Conservation (phyloP, 2,888 invertebrate species). For the Aethes cnicana region DNA sequence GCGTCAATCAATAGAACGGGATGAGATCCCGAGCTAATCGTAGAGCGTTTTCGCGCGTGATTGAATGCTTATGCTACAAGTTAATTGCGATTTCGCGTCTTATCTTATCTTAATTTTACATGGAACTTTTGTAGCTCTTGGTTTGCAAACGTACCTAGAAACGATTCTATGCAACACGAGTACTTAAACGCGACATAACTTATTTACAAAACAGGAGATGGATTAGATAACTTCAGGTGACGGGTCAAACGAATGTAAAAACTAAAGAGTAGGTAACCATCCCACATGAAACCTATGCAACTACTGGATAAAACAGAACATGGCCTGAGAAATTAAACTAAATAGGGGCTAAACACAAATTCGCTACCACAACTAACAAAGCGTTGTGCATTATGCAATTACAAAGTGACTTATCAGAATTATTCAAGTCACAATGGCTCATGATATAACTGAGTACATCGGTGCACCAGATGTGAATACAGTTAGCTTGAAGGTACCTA, state of each 20-base stretch:
- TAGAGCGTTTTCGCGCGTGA: slow-evolving; percentile 35
- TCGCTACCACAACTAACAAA: slow-evolving; percentile 18
- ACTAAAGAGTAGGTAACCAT: no score
- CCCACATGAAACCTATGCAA: no score
- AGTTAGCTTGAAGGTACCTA: slow-evolving; percentile 43
- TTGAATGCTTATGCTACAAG: slow-evolving; percentile 14
- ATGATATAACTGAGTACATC: slow-evolving; percentile 51
- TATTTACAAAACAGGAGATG: no score
- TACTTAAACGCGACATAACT: no score
- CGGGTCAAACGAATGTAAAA: no score
- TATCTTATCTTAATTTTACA: not conserved
- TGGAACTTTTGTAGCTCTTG: no score
- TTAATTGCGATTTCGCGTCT: not conserved
- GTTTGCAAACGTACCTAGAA: not conserved
- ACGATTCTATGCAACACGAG: no score
- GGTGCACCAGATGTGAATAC: slow-evolving; percentile 45
- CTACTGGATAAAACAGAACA: no score
- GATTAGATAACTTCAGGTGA: no score
- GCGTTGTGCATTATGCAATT: slow-evolving; percentile 26
- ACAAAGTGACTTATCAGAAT: slow-evolving; percentile 28
- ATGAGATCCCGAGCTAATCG: slow-evolving; percentile 65
- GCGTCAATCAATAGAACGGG: slow-evolving; percentile 80
- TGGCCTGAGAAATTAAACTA: not conserved
- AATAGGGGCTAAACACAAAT: not conserved
- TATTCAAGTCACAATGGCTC: slow-evolving; percentile 36